Evolutionary conservation across 1,140 invertebrate species (phyloP).

Genomic region (Melipona quadrifasciata): DNA sequence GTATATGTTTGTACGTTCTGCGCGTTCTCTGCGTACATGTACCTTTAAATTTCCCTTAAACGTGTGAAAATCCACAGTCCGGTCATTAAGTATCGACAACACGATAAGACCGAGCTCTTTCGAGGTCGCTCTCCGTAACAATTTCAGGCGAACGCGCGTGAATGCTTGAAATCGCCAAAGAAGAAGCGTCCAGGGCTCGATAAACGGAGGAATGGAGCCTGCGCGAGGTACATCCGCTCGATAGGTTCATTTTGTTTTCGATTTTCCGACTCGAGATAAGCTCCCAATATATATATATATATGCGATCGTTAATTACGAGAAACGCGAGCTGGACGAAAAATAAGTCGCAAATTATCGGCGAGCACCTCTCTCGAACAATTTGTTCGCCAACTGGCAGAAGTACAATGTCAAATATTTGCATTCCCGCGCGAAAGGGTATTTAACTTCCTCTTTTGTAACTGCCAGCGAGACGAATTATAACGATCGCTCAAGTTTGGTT

Average conservation of each 20-base stretch:
- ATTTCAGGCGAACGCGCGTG: background rate
- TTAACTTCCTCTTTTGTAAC: background rate
- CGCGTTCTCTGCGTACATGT: no score
- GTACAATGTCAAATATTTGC: conserved; percentile 30
- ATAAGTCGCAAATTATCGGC: conserved; percentile 2
- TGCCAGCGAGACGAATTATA: background rate
- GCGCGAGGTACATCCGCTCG: background rate
- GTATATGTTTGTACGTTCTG: no score
- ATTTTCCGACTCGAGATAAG: background rate
- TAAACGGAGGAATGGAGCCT: background rate
- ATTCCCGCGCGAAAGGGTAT: background rate
- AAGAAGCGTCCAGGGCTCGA: background rate
- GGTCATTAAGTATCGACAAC: no score
- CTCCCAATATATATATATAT: background rate
- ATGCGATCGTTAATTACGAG: background rate
- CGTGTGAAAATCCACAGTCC: no score
- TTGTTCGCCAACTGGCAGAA: background rate
- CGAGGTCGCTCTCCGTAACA: background rate
- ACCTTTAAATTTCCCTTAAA: no score
- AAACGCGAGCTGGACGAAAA: background rate
- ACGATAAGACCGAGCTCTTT: no score
- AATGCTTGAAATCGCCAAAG: background rate
- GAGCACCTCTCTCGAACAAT: background rate
- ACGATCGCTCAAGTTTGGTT: background rate
- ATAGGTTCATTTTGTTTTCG: background rate